Base-by-base conservation (phyloP, 1,140 invertebrate species). In the Trinorchestia longiramus region DNA sequence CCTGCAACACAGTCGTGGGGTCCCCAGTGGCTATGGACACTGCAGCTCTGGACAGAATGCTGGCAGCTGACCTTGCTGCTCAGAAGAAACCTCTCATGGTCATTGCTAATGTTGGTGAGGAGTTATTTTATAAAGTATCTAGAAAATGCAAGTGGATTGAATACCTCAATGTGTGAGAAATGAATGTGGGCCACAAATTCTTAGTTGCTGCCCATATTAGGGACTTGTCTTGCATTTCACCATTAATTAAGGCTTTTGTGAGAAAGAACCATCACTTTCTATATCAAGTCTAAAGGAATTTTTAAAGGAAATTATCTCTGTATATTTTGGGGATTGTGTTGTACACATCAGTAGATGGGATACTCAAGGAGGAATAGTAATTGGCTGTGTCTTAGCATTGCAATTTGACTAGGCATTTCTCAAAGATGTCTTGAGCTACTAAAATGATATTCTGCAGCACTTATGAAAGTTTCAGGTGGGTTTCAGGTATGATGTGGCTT, bases 51-150 rank as follows among this genome's bases (percentile, higher is more conserved):
- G 98, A 99, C 97, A 98, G 98, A 97, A 98, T 98, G 95, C 98
- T 99, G 87, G 98, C 98, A 53, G 98, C 99, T 97, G 99, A 99
- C 97, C 97, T 98, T 57, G 98, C 98, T 42, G 98, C 98, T 57
- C 98, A 98, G 95, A 98, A 98, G 95, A 98, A 98, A 0, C 99
- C 99, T 0, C 97, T 99, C 0, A 97, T 99, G 91, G 98, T 99
- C 8, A 97, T 99, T 36, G 99, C 98, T 36, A 99, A 99, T 97
- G 98, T 98, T 62, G 98, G 98, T 97, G 95, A 97, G 92, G 62
- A 77, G 36, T 36, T 36, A 77, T 1, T 15, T 77, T 36, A 3
- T 53, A 11, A 11, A 53, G 47, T 3, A 23, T 77, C 62, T 77
- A 77, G 6, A 53, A 53, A 77, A 15, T 77, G 62, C 1, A 3